Conservation (phyloP, 2,113 vertebrate species). For the Electrona antarctica region DNA sequence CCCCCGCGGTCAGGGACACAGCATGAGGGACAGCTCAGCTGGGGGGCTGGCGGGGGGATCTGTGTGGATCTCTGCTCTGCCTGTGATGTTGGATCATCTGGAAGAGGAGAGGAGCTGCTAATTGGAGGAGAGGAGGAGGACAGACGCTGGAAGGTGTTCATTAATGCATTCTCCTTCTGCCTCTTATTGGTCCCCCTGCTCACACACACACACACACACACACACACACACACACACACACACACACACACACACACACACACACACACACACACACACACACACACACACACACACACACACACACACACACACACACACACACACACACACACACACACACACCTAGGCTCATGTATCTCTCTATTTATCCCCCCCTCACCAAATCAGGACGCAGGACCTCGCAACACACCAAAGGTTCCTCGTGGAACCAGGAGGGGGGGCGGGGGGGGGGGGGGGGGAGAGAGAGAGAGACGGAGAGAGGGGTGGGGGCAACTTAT, state of each 20-base stretch:
- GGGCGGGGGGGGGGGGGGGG: conserved; percentile 36
- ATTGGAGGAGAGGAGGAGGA: conserved; percentile 64
- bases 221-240: no score
- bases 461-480: conserved; percentile 45
- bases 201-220: not conserved
- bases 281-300: no score
- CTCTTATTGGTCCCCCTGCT: conserved; percentile 62
- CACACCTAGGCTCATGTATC: conserved; percentile 77
- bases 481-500: conserved; percentile 71
- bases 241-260: no score
- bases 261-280: no score
- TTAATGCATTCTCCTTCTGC: conserved; percentile 65
- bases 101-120: conserved; percentile 57
- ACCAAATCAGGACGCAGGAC: conserved; percentile 52
- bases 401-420: conserved; percentile 61
- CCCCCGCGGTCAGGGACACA: no score
- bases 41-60: not conserved
- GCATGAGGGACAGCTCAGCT: conserved; percentile 31
- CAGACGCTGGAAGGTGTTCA: conserved; percentile 74
- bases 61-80: conserved; percentile 53
- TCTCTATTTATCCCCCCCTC: conserved; percentile 69
- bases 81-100: conserved; percentile 57
- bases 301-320: no score
- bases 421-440: conserved; percentile 44
- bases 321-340: no score